Conservation (phyloP, 2,113 vertebrate genomes). For the Plestiodon gilberti region DNA sequence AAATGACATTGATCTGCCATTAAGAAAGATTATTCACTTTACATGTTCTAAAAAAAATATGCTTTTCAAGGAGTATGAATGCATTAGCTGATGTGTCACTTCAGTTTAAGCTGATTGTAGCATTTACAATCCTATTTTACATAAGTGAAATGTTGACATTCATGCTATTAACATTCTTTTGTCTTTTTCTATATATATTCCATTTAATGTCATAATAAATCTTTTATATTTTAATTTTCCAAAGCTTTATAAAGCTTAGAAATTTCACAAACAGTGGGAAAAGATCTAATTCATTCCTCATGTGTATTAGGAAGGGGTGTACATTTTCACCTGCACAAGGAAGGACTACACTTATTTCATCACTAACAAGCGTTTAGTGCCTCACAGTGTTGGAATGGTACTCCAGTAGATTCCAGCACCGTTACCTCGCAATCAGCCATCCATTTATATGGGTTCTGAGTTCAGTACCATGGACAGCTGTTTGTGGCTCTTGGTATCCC, state of each 20-base stretch:
- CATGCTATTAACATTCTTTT: conserved; percentile 35
- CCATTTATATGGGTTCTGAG: background rate
- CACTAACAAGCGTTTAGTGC: background rate
- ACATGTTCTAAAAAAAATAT: conserved; percentile 46
- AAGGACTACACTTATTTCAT: background rate
- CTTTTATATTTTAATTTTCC: conserved; percentile 12
- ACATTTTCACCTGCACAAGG: background rate
- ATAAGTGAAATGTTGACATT: conserved; percentile 32
- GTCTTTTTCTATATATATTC: conserved; percentile 18
- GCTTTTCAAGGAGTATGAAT: conserved; percentile 29
- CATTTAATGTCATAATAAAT: conserved; percentile 22
- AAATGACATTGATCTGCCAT: conserved; percentile 57
- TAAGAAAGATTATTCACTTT: conserved; percentile 41
- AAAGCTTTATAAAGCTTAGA: background rate
- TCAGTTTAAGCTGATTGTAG: conserved; percentile 45
- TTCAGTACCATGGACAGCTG: background rate
- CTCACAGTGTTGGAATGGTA: background rate
- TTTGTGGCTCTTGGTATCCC: background rate
- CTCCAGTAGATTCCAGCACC: background rate
- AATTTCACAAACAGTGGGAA: background rate
- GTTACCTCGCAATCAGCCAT: too few relatives aligned
- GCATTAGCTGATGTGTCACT: conserved; percentile 26
- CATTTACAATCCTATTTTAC: conserved; percentile 50
- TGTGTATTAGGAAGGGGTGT: background rate
- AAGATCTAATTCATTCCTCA: background rate